These are phyloP conservation scores for Phoebastria nigripes DNA, from an alignment of 2,797 vertebrate species.

Conservation along the genomic window DNA sequence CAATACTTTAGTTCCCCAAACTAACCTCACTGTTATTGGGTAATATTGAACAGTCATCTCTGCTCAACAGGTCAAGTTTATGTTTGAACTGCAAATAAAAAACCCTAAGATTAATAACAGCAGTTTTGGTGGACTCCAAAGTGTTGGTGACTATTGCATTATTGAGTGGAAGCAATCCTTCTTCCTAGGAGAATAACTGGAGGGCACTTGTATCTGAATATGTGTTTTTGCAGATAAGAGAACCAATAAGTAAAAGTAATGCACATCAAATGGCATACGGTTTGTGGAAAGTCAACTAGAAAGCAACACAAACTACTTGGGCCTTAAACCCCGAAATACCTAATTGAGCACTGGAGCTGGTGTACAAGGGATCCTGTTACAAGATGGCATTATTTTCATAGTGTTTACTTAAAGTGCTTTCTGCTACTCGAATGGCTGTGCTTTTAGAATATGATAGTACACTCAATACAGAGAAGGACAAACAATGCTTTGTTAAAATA, in stretches of 20 bases:
- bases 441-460: not conserved
- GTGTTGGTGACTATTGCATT: not conserved
- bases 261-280: accelerated
- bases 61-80: not conserved
- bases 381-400: not conserved
- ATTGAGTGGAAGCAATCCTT: not conserved
- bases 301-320: not conserved
- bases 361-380: not conserved
- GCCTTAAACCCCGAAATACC: not conserved
- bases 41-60: not conserved
- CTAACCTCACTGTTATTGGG: not conserved
- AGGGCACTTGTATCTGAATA: not conserved
- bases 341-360: not conserved
- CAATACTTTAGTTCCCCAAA: not conserved
- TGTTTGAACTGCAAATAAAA: not conserved
- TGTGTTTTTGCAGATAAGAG: not conserved
- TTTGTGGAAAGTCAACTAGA: not conserved
- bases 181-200: not conserved
- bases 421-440: not conserved
- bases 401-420: not conserved
- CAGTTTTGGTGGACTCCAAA: not conserved
- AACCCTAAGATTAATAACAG: not conserved
- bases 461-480: not conserved
- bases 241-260: not conserved
- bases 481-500: not conserved